Evolutionary conservation across 2,888 invertebrate species (phyloP), one percentile per base, ranked within the genome.

Genomic region (Agrotis clavis): DNA sequence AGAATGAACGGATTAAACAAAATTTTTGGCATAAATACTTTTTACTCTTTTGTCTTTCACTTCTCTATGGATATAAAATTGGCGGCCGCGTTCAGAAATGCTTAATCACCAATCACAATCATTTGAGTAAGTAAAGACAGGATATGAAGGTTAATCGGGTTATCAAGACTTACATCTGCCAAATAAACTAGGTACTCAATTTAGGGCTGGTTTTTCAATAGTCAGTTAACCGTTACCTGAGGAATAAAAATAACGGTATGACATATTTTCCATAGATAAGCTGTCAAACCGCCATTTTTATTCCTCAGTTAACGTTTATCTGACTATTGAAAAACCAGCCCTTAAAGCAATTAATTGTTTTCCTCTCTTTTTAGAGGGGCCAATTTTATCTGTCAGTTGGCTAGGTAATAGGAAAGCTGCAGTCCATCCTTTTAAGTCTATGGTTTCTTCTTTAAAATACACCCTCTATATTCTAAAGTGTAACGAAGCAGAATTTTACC

Each of bases 111-210:
- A 48, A 66, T 80, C 21, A 47, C 65, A 63, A 64, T 60, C 18
- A 6, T 60, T 74, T 60, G 19, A 65, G 35, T 18, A 59, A 61
- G 45, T 48, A 13, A 18, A 45, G 35, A 16, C 69, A 57, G 68
- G 68, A 65, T 62, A 48, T 53, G 47, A 68, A 62, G 70, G 25
- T 63, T 81, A 75, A 75, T 64, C 16, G 21, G 54, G 54, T 74
- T 76, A 79, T 74, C 35, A 41, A 47, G 50, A 60, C 57, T n/a
- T n/a, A n/a, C 74, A 79, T 79, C 54, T 59, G 47, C 62, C 47
- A 62, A 69, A 69, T 48, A 71, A 48, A 30, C 7, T n/a, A n/a
- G n/a, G n/a, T n/a, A n/a, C 25, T 53, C 41, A 54, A 25, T 67
- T 16, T n/a, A n/a, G n/a, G n/a, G n/a, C n/a, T n/a, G n/a, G n/a